Conservation (phyloP, 2,797 vertebrate species). For the Anas flavirostris region DNA sequence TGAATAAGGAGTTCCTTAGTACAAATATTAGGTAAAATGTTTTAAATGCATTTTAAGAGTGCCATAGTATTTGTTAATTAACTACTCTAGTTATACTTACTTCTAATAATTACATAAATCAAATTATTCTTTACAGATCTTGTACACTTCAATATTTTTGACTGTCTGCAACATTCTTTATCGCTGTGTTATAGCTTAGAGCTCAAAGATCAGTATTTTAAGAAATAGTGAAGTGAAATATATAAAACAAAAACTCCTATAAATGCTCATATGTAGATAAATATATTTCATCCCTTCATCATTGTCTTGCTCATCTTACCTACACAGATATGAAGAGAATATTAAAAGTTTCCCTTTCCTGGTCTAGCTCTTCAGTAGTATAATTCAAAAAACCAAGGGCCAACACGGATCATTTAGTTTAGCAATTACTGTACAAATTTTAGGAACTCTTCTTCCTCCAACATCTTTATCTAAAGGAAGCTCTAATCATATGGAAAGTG, state of each 20-base stretch:
- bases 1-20: not conserved
- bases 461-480: not conserved
- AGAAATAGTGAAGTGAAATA: not conserved
- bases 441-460: not conserved
- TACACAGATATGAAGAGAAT: not conserved
- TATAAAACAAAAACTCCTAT: not conserved
- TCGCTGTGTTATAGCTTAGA: not conserved
- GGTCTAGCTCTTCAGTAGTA: not conserved
- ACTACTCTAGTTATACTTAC: not conserved
- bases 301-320: not conserved
- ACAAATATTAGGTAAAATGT: not conserved
- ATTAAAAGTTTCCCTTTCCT: not conserved
- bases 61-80: not conserved
- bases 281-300: rapidly evolving
- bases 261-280: not conserved
- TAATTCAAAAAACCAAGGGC: not conserved
- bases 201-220: not conserved
- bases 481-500: not conserved
- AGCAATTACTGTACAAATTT: not conserved
- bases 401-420: not conserved
- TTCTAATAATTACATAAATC: not conserved
- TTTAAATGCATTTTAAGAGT: conserved; percentile 10
- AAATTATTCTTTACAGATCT: not conserved
- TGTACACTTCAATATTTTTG: conserved; percentile 14
- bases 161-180: not conserved